Base-by-base conservation (phyloP, 2,888 invertebrate species). In the Poecilus cupreus region DNA sequence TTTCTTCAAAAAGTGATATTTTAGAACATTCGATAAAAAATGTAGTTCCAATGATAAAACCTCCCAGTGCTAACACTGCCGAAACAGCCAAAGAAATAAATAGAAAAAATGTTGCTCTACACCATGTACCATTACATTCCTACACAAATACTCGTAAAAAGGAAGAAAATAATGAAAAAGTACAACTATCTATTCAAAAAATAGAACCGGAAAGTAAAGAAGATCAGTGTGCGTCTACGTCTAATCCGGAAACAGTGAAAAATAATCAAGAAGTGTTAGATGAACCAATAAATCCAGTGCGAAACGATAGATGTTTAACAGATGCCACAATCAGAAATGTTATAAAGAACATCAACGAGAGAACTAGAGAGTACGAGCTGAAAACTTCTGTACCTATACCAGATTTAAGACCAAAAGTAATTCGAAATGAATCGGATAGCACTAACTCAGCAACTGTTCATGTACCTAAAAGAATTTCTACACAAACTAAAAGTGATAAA, bases 321-420 rank as follows among this genome's bases (percentile, higher is more conserved):
- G 54, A 54, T 11, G 16, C 22, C 1, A 22, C 5, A 32, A 18
- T 51, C 18, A 18, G 18, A 68, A 13, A 68, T 20, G 37, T 18
- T 16, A 18, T 68, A 6, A 32, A 68, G 11, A 18, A 68, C 32
- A 3, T 68, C 37, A 2, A 37, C 18, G 37, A 68, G 1, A 68
- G 37, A 68, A 10, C 6, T 1, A 68, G 11, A 68, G 32, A 32
- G 13, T 37, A 37, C 37, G 64, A 68, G 10, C 1, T 54, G 54
- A 22, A 22, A 54, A 22, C 8, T 32, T 32, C 64, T 37, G 37
- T 37, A 37, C 37, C 32, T 10, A 37, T 37, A 18, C 64, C 64
- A 6, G 72, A 72, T 26, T 72, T 72, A 11, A 72, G 72, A 24
- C 72, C 72, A 11, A 2, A 3, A 4, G 72, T 72, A 0, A 46